These are phyloP conservation scores for Mellivora capensis DNA, from an alignment of 2,113 vertebrate genomes.

Conservation along the genomic window DNA sequence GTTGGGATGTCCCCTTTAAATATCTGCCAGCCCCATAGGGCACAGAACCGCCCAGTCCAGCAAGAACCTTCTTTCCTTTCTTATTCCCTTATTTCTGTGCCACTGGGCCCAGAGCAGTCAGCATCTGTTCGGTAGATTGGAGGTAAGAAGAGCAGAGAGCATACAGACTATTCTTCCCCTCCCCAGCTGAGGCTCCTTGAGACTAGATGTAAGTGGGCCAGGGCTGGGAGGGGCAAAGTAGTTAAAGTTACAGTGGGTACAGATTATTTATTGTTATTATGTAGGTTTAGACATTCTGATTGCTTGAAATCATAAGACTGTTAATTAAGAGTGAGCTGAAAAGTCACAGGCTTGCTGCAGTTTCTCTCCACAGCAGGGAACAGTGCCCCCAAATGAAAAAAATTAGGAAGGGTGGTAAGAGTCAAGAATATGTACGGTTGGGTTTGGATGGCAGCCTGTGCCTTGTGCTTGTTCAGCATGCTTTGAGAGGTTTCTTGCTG, in stretches of 20 bases:
- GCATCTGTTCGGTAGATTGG: neutral
- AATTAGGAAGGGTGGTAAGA: neutral
- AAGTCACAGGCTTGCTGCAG: neutral
- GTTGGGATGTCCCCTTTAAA: neutral
- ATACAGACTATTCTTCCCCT: neutral
- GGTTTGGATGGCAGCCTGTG: neutral
- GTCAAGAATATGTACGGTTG: neutral
- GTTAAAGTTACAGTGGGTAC: neutral
- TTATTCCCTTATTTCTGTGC: neutral
- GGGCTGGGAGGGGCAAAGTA: neutral
- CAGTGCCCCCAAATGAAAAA: neutral
- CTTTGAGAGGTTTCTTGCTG: conserved; percentile 26
- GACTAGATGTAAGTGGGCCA: neutral
- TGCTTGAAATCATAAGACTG: neutral
- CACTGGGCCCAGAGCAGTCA: neutral
- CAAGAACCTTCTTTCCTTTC: neutral
- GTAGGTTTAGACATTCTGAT: neutral
- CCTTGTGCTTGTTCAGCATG: neutral
- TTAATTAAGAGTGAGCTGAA: neutral
- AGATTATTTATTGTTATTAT: conserved; percentile 36
- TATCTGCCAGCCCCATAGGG: neutral
- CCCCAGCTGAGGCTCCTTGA: neutral
- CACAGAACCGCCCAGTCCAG: neutral
- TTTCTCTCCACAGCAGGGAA: neutral
- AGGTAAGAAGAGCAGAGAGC: neutral